Base-by-base conservation (phyloP, 2,888 invertebrate genomes). In the Imbricaverruca yamaguchii region DNA sequence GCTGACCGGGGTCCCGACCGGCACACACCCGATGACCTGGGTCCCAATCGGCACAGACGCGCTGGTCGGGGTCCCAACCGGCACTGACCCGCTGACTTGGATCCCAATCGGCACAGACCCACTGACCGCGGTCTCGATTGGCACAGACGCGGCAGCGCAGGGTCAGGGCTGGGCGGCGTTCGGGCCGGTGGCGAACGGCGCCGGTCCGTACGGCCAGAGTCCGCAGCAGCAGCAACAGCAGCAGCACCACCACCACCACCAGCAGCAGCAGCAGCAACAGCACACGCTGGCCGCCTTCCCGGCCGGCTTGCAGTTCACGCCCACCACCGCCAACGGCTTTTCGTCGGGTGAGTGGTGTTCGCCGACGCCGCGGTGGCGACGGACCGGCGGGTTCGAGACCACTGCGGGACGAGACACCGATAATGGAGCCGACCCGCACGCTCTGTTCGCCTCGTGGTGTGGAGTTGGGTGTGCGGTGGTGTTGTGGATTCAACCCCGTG, bases 81-180 rank as follows among this genome's bases (percentile, higher is more conserved):
- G 4, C 39, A 39, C 39, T 3, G 39, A 39, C 39, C 39, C 39
- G 39, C 39, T 39, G 39, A 39, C 39, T 4, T n/a, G n/a, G 39
- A 4, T 39, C 39, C 39, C 39, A 4, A 39, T 39, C 39, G 39
- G 4, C 39, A 39, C 39, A 39, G 39, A 39, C 39, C 39, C 39
- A 4, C 39, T 39, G 39, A 39, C 39, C 39, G 39, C 39, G 39
- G 39, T 39, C 39, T 4, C 39, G 39, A 39, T 39, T 39, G 39
- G 23, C 65, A 11, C 65, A 65, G 65, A 65, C n/a, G n/a, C 65
- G 65, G 74, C 65, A 23, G 74, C 13, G 56, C 23, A 18, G 57
- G n/a, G 56, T 6, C 39, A 21, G 25, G 80, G 69, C 65, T 80
- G 80, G 80, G 69, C 69, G 9, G 74, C 53, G 65, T 80, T 80